These are phyloP conservation scores for Pagetopsis macropterus DNA, from an alignment of 2,797 vertebrate genomes.

Conservation along the genomic window DNA sequence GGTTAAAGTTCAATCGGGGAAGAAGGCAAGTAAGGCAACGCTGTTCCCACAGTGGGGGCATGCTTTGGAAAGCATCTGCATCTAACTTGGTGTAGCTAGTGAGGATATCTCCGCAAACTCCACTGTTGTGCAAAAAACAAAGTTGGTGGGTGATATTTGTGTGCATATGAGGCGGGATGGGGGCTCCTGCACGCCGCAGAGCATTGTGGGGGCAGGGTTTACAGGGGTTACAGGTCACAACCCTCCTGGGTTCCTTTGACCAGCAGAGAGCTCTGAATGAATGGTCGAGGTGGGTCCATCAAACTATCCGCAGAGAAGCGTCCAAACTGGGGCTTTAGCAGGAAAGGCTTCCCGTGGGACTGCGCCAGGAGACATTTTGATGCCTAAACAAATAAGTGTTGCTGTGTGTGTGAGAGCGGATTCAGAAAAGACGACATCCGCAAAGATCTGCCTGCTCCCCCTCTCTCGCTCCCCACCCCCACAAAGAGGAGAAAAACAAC, in stretches of 20 bases:
- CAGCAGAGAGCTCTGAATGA: slow-evolving; percentile 60
- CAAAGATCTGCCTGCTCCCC: slow-evolving; percentile 31
- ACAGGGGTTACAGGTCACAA: slow-evolving; percentile 88
- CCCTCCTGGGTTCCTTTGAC: slow-evolving; percentile 84
- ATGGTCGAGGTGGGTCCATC: slow-evolving; percentile 29
- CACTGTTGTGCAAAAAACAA: neutral
- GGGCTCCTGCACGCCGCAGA: slow-evolving; percentile 40
- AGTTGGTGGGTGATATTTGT: neutral
- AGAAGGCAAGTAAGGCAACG: slow-evolving; percentile 56
- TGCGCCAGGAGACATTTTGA: neutral
- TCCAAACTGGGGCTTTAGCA: neutral
- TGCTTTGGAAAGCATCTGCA: slow-evolving; percentile 2
- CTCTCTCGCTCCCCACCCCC: slow-evolving; percentile 67
- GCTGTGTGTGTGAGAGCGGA: slow-evolving; percentile 2
- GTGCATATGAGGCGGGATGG: slow-evolving; percentile 40
- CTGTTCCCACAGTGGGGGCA: slow-evolving; percentile 40
- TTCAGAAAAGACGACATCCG: slow-evolving; percentile 31
- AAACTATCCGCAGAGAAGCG: neutral
- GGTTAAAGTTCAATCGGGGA: slow-evolving; percentile 78
- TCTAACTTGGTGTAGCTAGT: neutral
- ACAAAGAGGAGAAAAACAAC: slow-evolving; percentile 73
- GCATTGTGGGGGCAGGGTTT: slow-evolving; percentile 82
- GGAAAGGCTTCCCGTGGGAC: neutral
- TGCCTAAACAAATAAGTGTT: neutral
- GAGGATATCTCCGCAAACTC: neutral